phyloP scores from a whole-genome alignment of 2,888 invertebrate genomes.

The Dynastes tityus region DNA sequence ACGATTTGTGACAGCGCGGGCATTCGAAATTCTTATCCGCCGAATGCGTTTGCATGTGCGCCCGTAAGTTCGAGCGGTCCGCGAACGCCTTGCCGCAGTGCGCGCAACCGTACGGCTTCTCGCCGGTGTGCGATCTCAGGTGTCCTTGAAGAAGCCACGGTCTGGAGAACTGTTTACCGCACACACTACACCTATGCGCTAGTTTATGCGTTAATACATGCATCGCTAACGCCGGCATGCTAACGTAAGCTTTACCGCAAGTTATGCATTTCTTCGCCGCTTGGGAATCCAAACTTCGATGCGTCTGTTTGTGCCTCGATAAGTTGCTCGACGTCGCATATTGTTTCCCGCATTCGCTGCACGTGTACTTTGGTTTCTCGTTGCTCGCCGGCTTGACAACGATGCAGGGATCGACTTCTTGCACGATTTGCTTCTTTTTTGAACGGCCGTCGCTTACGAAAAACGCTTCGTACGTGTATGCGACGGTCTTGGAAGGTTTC shows the following conservation, averaged over 20 bases:
- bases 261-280: constrained; percentile 95
- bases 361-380: constrained; percentile 77
- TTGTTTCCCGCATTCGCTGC: constrained; percentile 92
- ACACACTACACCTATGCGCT: constrained; percentile 91
- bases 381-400: constrained; percentile 52
- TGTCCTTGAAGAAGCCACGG: constrained; percentile 96
- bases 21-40: constrained; percentile 93
- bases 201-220: constrained; percentile 94
- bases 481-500: constrained; percentile 80
- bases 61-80: constrained; percentile 92
- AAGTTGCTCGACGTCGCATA: constrained; percentile 93
- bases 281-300: constrained; percentile 92
- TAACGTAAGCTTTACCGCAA: constrained; percentile 96
- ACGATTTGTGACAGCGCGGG: constrained; percentile 89
- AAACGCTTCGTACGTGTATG: constrained; percentile 93
- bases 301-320: constrained; percentile 92
- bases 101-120: constrained; percentile 95
- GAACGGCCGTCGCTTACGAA: constrained; percentile 91
- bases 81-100: constrained; percentile 96
- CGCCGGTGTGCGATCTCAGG: constrained; percentile 91
- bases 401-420: constrained; percentile 30
- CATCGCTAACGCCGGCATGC: constrained; percentile 97
- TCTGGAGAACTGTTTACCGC: constrained; percentile 94
- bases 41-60: constrained; percentile 96
- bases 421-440: constrained; percentile 71